These are phyloP conservation scores for Amiota mariae DNA, from an alignment of 2,888 invertebrate species.

Conservation along the genomic window DNA sequence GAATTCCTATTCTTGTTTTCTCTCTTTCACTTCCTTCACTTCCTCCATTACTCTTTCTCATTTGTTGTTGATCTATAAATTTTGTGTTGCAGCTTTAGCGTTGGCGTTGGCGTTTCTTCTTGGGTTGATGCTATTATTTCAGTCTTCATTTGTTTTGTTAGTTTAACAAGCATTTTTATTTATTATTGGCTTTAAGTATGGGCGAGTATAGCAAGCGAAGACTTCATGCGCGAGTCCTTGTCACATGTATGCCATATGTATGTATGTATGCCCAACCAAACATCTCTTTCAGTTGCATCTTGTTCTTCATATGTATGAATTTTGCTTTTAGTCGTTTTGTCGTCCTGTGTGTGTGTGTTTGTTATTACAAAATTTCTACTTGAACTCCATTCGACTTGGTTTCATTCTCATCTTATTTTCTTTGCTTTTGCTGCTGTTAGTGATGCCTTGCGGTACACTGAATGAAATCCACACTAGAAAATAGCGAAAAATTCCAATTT, in stretches of 20 bases:
- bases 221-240: constrained; percentile 25
- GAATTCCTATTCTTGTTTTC: constrained; percentile 26
- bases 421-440: constrained; percentile 6
- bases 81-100: constrained; percentile 1
- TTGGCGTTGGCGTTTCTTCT: not conserved
- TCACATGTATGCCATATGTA: no score
- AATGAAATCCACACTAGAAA: constrained; percentile 50
- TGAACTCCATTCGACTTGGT: no score
- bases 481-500: constrained; percentile 71
- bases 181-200: constrained; percentile 64
- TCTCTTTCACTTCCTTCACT: not conserved
- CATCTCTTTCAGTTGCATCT: constrained; percentile 37
- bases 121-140: constrained; percentile 12
- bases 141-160: constrained; percentile 21
- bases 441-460: not conserved
- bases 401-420: no score
- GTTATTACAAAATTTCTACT: not conserved
- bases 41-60: not conserved
- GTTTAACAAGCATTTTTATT: constrained; percentile 64
- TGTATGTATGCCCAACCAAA: constrained; percentile 37
- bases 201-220: no score
- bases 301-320: constrained; percentile 19
- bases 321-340: constrained; percentile 53
- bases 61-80: constrained; percentile 23
- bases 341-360: constrained; percentile 53